phyloP scores from a whole-genome alignment of 2,888 invertebrate species.

The Drosophila kokeensis region DNA sequence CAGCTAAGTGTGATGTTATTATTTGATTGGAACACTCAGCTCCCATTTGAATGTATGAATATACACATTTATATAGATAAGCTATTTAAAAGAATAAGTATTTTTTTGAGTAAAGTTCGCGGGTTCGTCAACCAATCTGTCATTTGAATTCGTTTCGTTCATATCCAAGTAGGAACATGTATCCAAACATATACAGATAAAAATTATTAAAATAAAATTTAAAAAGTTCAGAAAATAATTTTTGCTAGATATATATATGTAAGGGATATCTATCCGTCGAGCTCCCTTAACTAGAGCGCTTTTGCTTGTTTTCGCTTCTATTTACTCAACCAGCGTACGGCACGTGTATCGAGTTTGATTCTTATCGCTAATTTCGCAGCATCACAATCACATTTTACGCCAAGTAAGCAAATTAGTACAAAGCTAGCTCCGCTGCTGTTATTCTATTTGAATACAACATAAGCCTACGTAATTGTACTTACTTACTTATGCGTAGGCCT shows the following conservation, averaged over 20 bases:
- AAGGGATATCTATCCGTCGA: background rate
- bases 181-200: background rate
- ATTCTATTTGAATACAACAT: background rate
- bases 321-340: background rate
- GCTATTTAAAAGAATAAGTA: background rate
- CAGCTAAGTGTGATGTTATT: background rate
- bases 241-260: background rate
- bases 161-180: too few relatives aligned
- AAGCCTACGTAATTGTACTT: background rate
- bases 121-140: background rate
- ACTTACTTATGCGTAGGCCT: background rate
- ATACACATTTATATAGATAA: background rate
- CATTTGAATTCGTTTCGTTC: background rate
- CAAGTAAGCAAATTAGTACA: slow-evolving; percentile 26
- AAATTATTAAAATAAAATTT: background rate
- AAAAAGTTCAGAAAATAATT: background rate
- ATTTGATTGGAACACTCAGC: background rate
- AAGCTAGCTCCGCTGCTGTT: slow-evolving; percentile 6
- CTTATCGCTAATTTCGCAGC: slow-evolving; percentile 32
- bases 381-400: slow-evolving; percentile 34
- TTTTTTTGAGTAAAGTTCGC: background rate
- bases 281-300: background rate
- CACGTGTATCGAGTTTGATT: slow-evolving; percentile 38
- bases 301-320: background rate
- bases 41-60: background rate